Conservation (phyloP, 2,113 vertebrate species). For the pig (Sus scrofa) region T2T-Sscrofa CM000812.6:211773501-211774000, state of each 20-base stretch:
- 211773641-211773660: neutral
- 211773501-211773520: neutral
- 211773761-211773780: neutral
- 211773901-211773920: neutral
- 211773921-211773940: neutral
- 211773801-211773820: neutral
- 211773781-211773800: neutral
- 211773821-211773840: neutral
- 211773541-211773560: neutral
- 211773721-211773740: neutral
- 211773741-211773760: too few species aligned
- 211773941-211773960: neutral
- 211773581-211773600: neutral
- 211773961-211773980: conserved; percentile 15
- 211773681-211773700: neutral
- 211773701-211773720: neutral
- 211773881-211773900: conserved; percentile 4
- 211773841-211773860: neutral
- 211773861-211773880: neutral
- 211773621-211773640: neutral
- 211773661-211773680: neutral
- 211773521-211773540: conserved; percentile 10
- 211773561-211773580: neutral
- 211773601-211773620: neutral
- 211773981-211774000: conserved; percentile 7